phyloP scores from a whole-genome alignment of 2,888 invertebrate species.

The Leuctra nigra region DNA sequence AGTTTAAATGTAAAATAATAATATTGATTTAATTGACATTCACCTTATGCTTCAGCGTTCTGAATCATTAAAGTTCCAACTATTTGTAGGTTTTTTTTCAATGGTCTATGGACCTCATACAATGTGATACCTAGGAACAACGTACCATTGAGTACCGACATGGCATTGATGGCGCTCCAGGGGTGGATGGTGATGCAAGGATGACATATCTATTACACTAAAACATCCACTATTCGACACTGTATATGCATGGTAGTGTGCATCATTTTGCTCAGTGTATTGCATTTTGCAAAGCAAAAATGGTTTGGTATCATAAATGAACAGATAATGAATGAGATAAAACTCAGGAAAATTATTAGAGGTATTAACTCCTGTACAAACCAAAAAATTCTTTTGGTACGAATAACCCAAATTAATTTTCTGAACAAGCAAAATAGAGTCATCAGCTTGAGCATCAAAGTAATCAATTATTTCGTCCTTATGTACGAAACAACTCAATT shows the following conservation, averaged over 20 bases:
- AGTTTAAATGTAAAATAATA: too few species aligned
- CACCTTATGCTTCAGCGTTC: too few species aligned
- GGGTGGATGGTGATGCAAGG: background rate
- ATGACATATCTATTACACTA: background rate
- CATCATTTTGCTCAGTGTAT: background rate
- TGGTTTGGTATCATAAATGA: background rate
- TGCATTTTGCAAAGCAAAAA: background rate
- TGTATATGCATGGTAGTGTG: background rate
- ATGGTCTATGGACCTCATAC: background rate
- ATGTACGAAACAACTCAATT: too few species aligned
- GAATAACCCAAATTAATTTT: background rate
- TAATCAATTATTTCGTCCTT: background rate
- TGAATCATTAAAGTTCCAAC: too few species aligned
- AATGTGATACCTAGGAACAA: background rate
- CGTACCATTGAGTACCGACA: background rate
- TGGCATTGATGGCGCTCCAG: background rate
- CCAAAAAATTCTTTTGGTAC: background rate
- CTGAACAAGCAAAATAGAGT: background rate
- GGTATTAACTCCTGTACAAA: background rate
- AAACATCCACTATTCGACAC: background rate
- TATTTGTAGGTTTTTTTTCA: too few species aligned
- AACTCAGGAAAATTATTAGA: background rate
- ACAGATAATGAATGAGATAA: background rate
- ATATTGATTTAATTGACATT: too few species aligned
- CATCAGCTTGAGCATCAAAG: background rate